Base-by-base conservation (phyloP, 2,888 invertebrate species). In the Hypselothyrea guttata region DNA sequence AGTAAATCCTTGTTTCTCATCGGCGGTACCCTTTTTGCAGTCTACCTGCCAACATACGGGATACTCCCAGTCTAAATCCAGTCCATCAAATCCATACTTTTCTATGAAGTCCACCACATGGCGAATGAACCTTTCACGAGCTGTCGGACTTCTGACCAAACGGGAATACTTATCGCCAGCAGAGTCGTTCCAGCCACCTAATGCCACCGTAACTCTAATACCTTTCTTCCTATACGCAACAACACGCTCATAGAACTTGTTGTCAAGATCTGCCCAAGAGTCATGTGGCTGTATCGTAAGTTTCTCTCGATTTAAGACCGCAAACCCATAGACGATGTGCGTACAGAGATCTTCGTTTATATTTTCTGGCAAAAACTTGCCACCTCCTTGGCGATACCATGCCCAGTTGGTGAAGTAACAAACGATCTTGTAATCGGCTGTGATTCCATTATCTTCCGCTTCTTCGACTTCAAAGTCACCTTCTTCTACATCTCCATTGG, bases 101-200 rank as follows among this genome's bases (percentile, higher is more conserved):
- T 94, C 93, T 53, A 97, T 92, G 85, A 97, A 97, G 74, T 94
- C 93, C 0, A 95, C 71, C 0, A 94, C 94, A 74, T 96, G 94
- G 0, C 92, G 91, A 11, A 96, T 92, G 83, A 97, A 97, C 66
- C 92, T 92, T 22, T 92, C 91, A 53, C 97, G 91, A 0, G 95
- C 93, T 0, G 92, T 90, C 0, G 94, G 92, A 84, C 92, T 94
- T 87, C 95, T 94, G 0, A 96, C 96, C 28, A 97, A 90, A 37
- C 94, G 92, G 0, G 96, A 95, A 89, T 97, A 97, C 86, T 97
- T 97, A 88, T 96, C 95, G 2, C 96, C 96, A 0, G 95, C 95
- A 0, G 97, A 97, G 90, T 98, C 97, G 86, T 97, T 97, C 98
- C 98, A 98, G 0, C 98, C 98, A 4, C 98, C 98, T 57, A 98